phyloP scores from a whole-genome alignment of 2,113 vertebrate species.

The Onychostoma macrolepis region DNA sequence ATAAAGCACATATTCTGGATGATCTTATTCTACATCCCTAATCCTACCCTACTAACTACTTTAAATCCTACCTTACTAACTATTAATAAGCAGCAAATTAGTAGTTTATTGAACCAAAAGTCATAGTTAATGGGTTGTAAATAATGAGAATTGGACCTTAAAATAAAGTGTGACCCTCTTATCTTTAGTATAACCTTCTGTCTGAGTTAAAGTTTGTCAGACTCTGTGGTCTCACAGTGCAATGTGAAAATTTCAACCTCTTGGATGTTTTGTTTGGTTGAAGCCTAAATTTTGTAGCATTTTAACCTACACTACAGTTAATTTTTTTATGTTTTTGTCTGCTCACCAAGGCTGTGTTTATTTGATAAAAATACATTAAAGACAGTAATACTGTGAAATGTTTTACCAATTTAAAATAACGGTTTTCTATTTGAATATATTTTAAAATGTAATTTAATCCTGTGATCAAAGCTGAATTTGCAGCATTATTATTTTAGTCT shows the following conservation, averaged over 20 bases:
- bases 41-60: too few species aligned
- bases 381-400: background rate
- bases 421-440: background rate
- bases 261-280: background rate
- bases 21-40: too few species aligned
- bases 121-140: too few species aligned
- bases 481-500: background rate
- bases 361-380: background rate
- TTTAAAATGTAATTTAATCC: background rate
- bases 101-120: too few species aligned
- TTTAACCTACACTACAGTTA: background rate
- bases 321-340: background rate
- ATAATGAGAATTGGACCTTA: too few species aligned
- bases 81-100: too few species aligned
- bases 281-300: background rate
- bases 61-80: too few species aligned
- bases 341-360: background rate
- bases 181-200: conserved; percentile 5
- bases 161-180: background rate
- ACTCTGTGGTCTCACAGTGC: background rate
- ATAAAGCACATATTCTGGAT: too few species aligned
- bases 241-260: background rate
- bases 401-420: background rate
- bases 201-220: conserved; percentile 1
- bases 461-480: background rate